Conservation (phyloP, 2,888 invertebrate species). For the Coleophora deauratella region DNA sequence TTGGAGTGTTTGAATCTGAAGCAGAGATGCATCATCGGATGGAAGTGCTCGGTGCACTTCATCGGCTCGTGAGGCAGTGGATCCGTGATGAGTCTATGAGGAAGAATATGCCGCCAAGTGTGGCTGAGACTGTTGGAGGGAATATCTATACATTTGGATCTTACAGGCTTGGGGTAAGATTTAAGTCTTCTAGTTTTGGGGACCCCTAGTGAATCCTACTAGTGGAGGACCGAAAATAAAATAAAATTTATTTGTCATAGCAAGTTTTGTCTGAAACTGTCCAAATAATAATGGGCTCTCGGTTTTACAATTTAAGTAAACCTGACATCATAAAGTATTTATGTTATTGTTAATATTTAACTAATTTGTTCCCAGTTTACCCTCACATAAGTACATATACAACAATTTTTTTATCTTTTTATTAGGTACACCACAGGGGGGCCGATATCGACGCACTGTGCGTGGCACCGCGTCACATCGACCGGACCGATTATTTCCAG, state of each 20-base stretch:
- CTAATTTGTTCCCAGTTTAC: too few relatives aligned
- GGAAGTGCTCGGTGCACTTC: conserved; percentile 88
- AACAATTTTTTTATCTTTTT: conserved; percentile 2
- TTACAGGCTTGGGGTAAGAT: conserved; percentile 87
- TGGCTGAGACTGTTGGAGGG: conserved; percentile 94
- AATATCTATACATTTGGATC: conserved; percentile 99
- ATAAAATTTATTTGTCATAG: too few relatives aligned
- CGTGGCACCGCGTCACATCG: conserved; percentile 97
- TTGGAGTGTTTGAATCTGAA: conserved; percentile 92
- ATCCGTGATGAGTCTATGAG: conserved; percentile 90
- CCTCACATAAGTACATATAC: too few relatives aligned
- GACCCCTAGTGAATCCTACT: too few relatives aligned
- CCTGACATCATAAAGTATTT: too few relatives aligned
- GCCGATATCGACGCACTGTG: conserved; percentile 99
- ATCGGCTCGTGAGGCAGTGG: conserved; percentile 94
- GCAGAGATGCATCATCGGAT: conserved; percentile 92
- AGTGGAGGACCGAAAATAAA: neutral
- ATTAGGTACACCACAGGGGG: conserved; percentile 91
- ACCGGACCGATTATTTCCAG: conserved; percentile 94
- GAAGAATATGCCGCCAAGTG: conserved; percentile 93
- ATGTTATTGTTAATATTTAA: too few relatives aligned
- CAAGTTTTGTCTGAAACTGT: too few relatives aligned
- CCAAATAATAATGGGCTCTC: too few relatives aligned
- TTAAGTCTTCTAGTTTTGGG: too few relatives aligned
- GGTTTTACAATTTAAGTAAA: too few relatives aligned